Conservation (phyloP, 2,888 invertebrate species). For the Rotaria sp. region DNA sequence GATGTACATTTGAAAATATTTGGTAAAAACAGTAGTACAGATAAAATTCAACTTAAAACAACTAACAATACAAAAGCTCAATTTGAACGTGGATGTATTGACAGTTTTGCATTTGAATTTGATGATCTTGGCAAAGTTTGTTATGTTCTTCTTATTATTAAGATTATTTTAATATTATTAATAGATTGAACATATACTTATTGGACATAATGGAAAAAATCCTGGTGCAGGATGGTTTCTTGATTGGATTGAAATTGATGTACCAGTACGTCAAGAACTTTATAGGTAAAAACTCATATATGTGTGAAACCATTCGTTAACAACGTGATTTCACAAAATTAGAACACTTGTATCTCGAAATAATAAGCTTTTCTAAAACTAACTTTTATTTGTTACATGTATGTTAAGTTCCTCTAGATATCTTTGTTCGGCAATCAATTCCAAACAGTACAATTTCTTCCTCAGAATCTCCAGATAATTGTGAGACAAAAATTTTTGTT, state of each 20-base stretch:
- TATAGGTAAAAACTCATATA: not conserved
- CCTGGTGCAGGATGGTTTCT: conserved; percentile 54
- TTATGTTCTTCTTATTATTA: conserved; percentile 53
- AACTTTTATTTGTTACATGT: too few relatives aligned
- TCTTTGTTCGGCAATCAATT: too few relatives aligned
- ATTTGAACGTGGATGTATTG: conserved; percentile 53
- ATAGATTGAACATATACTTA: conserved; percentile 50
- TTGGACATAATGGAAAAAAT: conserved; percentile 55
- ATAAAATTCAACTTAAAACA: conserved; percentile 44
- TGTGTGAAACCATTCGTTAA: too few relatives aligned
- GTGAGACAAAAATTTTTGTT: too few relatives aligned
- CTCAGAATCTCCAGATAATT: too few relatives aligned
- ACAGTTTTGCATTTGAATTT: conserved; percentile 51
- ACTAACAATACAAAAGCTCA: conserved; percentile 50
- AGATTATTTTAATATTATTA: not conserved
- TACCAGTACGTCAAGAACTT: conserved; percentile 46
- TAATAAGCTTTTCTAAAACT: too few relatives aligned
- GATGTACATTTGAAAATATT: conserved; percentile 39
- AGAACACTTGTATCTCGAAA: too few relatives aligned
- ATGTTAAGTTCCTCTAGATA: too few relatives aligned
- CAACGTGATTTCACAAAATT: too few relatives aligned
- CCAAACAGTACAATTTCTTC: too few relatives aligned
- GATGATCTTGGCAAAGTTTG: conserved; percentile 52
- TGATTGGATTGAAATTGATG: conserved; percentile 51
- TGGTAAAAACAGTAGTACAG: conserved; percentile 37